Base-by-base conservation (phyloP, 2,797 vertebrate species). In the Callimico goeldii region DNA sequence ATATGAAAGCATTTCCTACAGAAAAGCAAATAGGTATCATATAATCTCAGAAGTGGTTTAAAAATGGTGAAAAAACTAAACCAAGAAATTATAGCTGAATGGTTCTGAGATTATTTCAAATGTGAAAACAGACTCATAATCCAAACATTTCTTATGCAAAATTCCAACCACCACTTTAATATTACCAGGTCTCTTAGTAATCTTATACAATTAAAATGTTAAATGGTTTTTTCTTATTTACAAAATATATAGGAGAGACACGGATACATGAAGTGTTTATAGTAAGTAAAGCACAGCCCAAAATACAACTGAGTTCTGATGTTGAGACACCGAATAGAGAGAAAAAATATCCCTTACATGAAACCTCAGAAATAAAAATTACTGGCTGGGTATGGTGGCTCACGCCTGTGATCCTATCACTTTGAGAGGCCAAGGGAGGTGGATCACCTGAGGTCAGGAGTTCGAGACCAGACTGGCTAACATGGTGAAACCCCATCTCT, bases 221-320 rank as follows among this genome's bases (percentile, higher is more conserved):
- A 70, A 84, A 84, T 48, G 91, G 26, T 83, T 88, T 90, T 55
- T 87, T 91, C 43, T 89, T 85, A 94, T 75, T 97, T 96, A 39
- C 61, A 94, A 96, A 86, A 89, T 52, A 88, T 93, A 92, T 79
- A 4, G 41, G 24, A 83, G 15, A 55, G 15, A 57, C 26, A 95
- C 46, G 36, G 20, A 91, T 84, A 20, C 50, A 88, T 84, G 26
- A 94, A 92, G 52, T 67, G 20, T 86, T 76, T 87, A 92, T 22
- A 91, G 36, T 90, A 67, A 97, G 46, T 84, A 82, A 96, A 48
- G 41, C 75, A 91, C n/a, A 91, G n/a, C 20, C 36, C 43, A 75
- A 90, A 96, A 96, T 75, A 86, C 41, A 97, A 91, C 26, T 87
- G 61, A 84, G 87, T 88, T 92, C 89, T 96, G 81, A 91, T 75